Evolutionary conservation across 2,113 vertebrate genomes (phyloP).

Genomic region (Puffinus mauretanicus): DNA sequence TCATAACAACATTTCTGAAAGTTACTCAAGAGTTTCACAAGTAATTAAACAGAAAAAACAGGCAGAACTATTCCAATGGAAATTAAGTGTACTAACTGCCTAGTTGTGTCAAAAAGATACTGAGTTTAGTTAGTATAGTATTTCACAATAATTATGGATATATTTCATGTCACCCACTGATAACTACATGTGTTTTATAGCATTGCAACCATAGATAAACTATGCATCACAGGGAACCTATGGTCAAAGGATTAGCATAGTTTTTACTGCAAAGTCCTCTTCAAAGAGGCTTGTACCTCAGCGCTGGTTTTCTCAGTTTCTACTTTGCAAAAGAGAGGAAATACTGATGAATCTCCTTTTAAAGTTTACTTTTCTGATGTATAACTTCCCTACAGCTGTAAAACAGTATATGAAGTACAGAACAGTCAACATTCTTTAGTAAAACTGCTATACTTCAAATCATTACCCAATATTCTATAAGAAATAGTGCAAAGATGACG

Average conservation of each 20-base stretch:
- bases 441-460: not conserved
- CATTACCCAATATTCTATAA: not conserved
- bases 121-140: not conserved
- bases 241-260: not conserved
- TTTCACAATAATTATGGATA: not conserved
- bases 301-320: not conserved
- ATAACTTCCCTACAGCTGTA: not conserved
- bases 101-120: not conserved
- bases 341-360: not conserved
- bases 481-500: not conserved
- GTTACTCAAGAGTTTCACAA: not conserved
- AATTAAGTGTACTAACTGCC: not conserved
- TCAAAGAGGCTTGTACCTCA: not conserved
- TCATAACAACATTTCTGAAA: not conserved
- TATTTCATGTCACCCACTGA: not conserved
- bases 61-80: not conserved
- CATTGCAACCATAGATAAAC: not conserved
- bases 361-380: not conserved
- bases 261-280: not conserved
- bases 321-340: not conserved
- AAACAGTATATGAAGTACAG: not conserved
- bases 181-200: not conserved
- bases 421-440: not conserved
- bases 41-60: not conserved
- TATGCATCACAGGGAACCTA: not conserved